These are phyloP conservation scores for Carposina sasakii DNA, from an alignment of 1,140 invertebrate genomes.

Conservation along the genomic window DNA sequence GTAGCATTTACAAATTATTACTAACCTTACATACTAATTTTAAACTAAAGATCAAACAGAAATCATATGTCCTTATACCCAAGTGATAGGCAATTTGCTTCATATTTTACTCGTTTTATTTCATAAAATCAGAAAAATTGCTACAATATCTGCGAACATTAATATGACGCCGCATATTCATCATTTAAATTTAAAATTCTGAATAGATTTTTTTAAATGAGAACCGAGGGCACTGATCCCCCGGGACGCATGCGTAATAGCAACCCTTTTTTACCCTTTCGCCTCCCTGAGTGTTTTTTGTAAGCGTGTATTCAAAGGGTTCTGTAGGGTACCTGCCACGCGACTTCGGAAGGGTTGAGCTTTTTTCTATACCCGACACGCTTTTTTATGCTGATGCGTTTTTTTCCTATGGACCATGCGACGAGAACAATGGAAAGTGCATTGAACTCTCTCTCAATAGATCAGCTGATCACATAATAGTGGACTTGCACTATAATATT, in stretches of 20 bases:
- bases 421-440: constrained; percentile 59
- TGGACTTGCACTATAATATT: constrained; percentile 61
- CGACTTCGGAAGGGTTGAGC: constrained; percentile 58
- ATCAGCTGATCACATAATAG: constrained; percentile 66
- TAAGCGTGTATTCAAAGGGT: constrained; percentile 66
- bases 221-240: constrained; percentile 62
- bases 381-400: constrained; percentile 48
- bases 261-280: constrained; percentile 70
- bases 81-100: too few relatives aligned
- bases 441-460: constrained; percentile 54
- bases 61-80: too few relatives aligned
- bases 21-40: too few relatives aligned
- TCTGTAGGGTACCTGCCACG: constrained; percentile 64
- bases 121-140: too few relatives aligned
- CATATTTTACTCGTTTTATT: too few relatives aligned
- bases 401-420: constrained; percentile 45
- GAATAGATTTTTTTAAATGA: constrained; percentile 46
- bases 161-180: not conserved
- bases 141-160: too few relatives aligned
- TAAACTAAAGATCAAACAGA: too few relatives aligned
- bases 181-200: not conserved
- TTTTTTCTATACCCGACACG: constrained; percentile 55
- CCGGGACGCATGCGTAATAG: constrained; percentile 59
- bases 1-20: too few relatives aligned
- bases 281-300: constrained; percentile 64